Base-by-base conservation (phyloP, 2,797 vertebrate species). In the Microchirus variegatus region DNA sequence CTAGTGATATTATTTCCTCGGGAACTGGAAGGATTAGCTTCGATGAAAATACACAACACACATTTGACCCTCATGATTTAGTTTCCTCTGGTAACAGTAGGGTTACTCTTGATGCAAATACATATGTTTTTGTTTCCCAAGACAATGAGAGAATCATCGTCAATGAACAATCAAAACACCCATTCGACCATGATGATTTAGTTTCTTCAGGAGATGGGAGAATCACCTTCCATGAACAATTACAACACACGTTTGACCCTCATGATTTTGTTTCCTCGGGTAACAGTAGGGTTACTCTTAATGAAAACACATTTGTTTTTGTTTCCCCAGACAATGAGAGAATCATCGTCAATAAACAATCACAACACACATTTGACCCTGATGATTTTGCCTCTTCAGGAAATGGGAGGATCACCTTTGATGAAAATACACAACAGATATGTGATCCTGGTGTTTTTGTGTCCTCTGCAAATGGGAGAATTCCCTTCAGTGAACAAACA, bases 341-440 rank as follows among this genome's bases (percentile, higher is more conserved):
- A 1, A 5, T 41, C 22, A 42, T 5, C 3, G 48, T 53, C 12
- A 18, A 53, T 41, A 63, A 75, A 71, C 53, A 56, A 63, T 35
- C 37, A 22, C 46, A 65, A 11, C 9, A 56, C 35, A 13, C 19
- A 3, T 53, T 60, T 11, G 44, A 54, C 16, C 65, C 59, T 45
- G 53, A 60, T 46, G 11, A 65, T 44, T 73, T 55, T 0, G 17
- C 49, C 48, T 73, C 55, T 1, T 70, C 60, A 0, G 59, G 10
- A 12, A 41, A 59, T 57, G 69, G 53, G 13, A 35, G 26, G 22
- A 35, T 50, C 36, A n/a, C 2, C 14, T n/a, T 35, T 6, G 14
- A 36, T n/a, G 48, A 35, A 15, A 16, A 50, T 3, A 2, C 22
- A 35, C 9, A 50, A 0, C 7, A 31, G 1, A 4, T 14, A 9